These are phyloP conservation scores for Pangasianodon hypophthalmus DNA, from an alignment of 2,113 vertebrate genomes.

Conservation along the genomic window DNA sequence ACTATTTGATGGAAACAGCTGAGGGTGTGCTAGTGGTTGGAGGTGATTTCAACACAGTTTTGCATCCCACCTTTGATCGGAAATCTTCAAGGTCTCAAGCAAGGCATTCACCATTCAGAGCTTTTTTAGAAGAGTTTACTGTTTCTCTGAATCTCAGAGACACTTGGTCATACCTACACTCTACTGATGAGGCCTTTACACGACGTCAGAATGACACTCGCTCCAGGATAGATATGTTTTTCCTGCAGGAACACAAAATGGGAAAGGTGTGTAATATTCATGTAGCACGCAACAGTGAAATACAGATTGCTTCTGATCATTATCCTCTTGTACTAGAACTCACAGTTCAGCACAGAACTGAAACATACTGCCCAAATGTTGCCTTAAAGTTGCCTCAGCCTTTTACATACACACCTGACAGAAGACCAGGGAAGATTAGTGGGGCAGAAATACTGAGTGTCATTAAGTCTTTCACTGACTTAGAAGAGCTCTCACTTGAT, in stretches of 20 bases:
- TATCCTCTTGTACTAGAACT: conserved; percentile 8
- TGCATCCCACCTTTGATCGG: conserved; percentile 35
- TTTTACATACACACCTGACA: too few relatives aligned
- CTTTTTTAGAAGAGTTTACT: conserved; percentile 33
- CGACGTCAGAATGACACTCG: neutral
- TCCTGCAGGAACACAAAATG: too few relatives aligned
- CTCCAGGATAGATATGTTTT: conserved; percentile 45
- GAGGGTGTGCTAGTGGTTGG: too few relatives aligned
- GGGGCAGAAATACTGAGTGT: conserved; percentile 37
- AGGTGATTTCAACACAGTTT: too few relatives aligned
- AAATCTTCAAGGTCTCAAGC: neutral
- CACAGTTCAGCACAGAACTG: neutral
- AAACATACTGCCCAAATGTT: neutral
- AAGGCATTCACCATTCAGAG: conserved; percentile 14
- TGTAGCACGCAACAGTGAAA: too few relatives aligned
- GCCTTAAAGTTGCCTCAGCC: too few relatives aligned
- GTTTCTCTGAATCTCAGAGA: conserved; percentile 27
- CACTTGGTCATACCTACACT: conserved; percentile 9
- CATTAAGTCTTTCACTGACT: too few relatives aligned
- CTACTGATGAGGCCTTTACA: neutral
- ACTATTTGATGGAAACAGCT: too few relatives aligned
- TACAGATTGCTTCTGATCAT: conserved; percentile 39
- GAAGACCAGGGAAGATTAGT: conserved; percentile 22
- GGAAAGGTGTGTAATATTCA: too few relatives aligned
- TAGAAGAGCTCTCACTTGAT: too few relatives aligned